A percentile compares a stretch with the other conserved stretches of the same genome.
Evolutionary conservation across 2,797 vertebrate genomes (phyloP).

Genomic region (Natrix natrix): DNA sequence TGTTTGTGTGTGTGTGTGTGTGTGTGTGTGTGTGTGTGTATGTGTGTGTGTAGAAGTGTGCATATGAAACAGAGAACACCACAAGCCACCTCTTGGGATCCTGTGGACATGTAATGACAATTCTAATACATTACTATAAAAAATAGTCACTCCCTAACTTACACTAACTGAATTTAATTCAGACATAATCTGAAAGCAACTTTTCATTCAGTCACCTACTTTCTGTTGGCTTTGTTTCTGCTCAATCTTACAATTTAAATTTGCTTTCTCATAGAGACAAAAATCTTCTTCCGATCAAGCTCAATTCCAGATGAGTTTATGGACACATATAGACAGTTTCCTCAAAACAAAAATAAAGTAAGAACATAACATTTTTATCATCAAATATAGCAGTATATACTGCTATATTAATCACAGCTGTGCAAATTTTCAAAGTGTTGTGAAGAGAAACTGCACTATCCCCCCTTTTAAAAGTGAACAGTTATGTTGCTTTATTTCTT

Average conservation of each 20-base stretch:
- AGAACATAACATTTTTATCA: not conserved
- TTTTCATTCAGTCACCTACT: not conserved
- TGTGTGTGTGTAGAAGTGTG: not conserved
- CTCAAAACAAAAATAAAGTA: not conserved
- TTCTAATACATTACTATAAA: not conserved
- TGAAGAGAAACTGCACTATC: not conserved
- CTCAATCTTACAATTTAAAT: not conserved
- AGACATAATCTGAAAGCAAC: not conserved
- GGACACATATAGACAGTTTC: not conserved
- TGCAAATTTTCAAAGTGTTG: not conserved
- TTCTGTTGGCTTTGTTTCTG: not conserved
- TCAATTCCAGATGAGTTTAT: not conserved
- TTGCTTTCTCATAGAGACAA: not conserved
- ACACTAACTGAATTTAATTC: not conserved
- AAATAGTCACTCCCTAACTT: not conserved
- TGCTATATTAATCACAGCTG: not conserved
- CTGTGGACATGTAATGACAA: not conserved
- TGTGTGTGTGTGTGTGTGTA: not conserved
- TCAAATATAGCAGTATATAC: not conserved
- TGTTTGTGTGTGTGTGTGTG: no score
- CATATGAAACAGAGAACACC: not conserved
- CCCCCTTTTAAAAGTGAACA: not conserved
- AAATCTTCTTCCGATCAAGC: not conserved
- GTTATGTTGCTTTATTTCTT: not conserved
- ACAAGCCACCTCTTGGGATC: not conserved